Evolutionary conservation across 2,113 vertebrate species (phyloP).

Genomic region (Mirounga angustirostris): DNA sequence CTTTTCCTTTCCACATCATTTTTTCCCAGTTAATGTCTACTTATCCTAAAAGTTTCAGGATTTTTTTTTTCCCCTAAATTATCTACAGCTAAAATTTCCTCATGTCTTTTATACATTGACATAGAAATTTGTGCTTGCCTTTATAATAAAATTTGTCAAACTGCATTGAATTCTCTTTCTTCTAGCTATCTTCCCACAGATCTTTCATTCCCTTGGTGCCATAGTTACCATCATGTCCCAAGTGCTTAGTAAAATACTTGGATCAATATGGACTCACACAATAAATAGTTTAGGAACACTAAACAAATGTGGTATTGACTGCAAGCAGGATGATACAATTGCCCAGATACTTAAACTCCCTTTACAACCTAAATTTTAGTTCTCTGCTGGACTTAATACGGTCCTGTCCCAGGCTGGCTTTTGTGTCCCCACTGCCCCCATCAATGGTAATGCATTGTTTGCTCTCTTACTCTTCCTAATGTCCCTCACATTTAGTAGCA

Average conservation of each 20-base stretch:
- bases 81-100: neutral
- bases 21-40: neutral
- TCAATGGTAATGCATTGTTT: accelerated
- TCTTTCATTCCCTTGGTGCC: neutral
- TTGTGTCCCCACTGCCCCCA: accelerated
- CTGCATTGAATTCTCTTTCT: neutral
- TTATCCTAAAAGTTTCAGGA: neutral
- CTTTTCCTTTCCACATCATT: neutral
- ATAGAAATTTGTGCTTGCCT: neutral
- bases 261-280: neutral
- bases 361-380: neutral
- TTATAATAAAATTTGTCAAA: neutral
- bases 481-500: neutral
- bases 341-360: neutral
- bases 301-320: neutral
- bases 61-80: neutral
- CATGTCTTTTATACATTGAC: neutral
- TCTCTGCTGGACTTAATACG: accelerated
- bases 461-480: accelerated
- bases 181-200: neutral
- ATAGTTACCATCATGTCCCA: neutral
- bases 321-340: neutral
- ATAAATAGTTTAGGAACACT: neutral
- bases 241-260: neutral
- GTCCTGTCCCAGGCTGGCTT: no score